Base-by-base conservation (phyloP, 2,113 vertebrate species). In the Malurus alboscapulatus region DNA sequence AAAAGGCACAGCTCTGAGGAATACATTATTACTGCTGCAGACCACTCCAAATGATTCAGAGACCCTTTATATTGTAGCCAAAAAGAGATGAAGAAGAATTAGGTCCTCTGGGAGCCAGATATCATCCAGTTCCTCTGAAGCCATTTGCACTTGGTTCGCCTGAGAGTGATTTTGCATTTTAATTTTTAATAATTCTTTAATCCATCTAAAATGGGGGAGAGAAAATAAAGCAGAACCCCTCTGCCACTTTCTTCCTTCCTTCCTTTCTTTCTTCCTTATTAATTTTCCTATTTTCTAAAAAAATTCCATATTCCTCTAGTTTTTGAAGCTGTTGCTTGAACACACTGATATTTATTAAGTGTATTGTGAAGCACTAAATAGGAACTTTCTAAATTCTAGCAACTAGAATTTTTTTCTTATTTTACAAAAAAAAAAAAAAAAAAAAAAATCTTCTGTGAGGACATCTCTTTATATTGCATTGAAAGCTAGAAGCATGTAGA, bases 181-280 rank as follows among this genome's bases (percentile, higher is more conserved):
- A 92, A 96, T 93, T 92, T 93, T 94, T 95, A 96, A 94, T 94
- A 95, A 69, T 92, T 87, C 81, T 92, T 93, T 94, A 94, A 92
- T 94, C 82, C 59, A 67, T 85, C 63, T 84, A 78, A 92, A 93
- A 67, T 19, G 29, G 48, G 38, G 32, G 58, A 80, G 5, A 88
- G 34, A 38, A 95, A 96, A 94, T 71, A 93, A 79, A 87, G 65
- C 7, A 54, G 51, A 90, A 77, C 88, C 79, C 55, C 59, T 80
- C 63, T 5, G 2, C 62, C 48, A 11, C 24, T 77, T 54, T 27
- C 53, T 45, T 68, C 30, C 55, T 36, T 66, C 18, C 26, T 71
- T 66, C 18, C 26, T 71, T 77, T 34, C 27, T 82, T 89, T 40
- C 57, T 78, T 19, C 32, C n/a, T 48, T 65, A 32, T 48, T 87